These are phyloP conservation scores for Desmodus rotundus DNA, from an alignment of 2,113 vertebrate genomes.

Conservation along the genomic window DNA sequence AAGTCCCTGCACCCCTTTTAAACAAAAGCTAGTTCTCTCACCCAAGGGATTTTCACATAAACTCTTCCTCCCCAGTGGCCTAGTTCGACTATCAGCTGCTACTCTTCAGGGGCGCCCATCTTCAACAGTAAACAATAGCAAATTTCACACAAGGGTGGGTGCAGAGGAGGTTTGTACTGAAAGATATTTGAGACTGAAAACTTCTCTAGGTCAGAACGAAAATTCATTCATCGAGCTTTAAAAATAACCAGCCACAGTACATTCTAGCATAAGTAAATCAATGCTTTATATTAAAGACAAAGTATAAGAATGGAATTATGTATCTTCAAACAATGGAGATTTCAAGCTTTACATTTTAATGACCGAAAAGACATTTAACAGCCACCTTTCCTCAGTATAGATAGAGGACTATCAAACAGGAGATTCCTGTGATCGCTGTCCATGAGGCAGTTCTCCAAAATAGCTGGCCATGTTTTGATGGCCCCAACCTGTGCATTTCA, in stretches of 20 bases:
- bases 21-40: neutral
- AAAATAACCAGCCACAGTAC: neutral
- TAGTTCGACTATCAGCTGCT: neutral
- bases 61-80: neutral
- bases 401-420: neutral
- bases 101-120: neutral
- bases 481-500: neutral
- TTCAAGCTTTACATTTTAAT: neutral
- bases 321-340: neutral
- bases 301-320: neutral
- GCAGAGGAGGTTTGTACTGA: neutral
- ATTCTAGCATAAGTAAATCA: neutral
- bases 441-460: neutral
- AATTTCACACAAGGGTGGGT: neutral
- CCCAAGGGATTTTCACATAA: neutral
- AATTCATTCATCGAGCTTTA: neutral
- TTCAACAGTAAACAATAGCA: neutral
- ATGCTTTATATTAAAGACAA: neutral
- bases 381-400: neutral
- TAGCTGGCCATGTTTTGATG: neutral
- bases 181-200: neutral
- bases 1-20: neutral
- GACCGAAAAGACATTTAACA: neutral
- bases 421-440: neutral
- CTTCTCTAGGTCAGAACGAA: neutral